Base-by-base conservation (phyloP, 2,113 vertebrate species). In the Rutilus rutilus region DNA sequence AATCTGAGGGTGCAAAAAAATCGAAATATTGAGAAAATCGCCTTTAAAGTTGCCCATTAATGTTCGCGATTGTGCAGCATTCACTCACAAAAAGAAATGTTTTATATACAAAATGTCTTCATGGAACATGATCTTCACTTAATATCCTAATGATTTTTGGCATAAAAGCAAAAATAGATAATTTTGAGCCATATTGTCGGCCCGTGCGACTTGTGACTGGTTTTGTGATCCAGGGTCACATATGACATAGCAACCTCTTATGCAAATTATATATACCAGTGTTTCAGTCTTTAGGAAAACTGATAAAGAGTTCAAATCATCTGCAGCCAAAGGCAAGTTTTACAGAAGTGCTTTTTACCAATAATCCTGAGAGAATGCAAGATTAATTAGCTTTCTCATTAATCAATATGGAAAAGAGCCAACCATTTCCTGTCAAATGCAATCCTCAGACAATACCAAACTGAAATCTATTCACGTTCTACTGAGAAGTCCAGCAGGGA, bases 331-430 rank as follows among this genome's bases (percentile, higher is more conserved):
- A 65, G 76, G 85, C 71, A 85, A 88, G 67, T 80, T 82, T 84
- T 33, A 88, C 82, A 88, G 85, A 86, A 90, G 84, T 88, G 69
- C 89, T 87, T 80, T 19, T 65, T 59, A 59, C 65, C 82, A 85
- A 80, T 76, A 83, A 86, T 86, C 74, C 59, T 42, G 78, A 33
- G 57, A 83, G 77, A 82, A 91, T 78, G 78, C 47, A 88, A 91
- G 90, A 92, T 90, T 93, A 91, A 93, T 93, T 93, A 90, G 87
- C 89, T 90, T 87, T 88, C 91, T 86, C 71, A 81, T 89, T 92
- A 92, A 95, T 93, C 89, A 93, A 92, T 92, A 86, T 88, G 90
- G 89, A 90, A 89, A 89, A 91, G 82, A 67, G 82, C 74, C 86
- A 86, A 84, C 84, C 89, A 86, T 87, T 90, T 92, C 89, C 87